These are phyloP conservation scores for Luehdorfia chinensis DNA, from an alignment of 1,140 invertebrate species.

Conservation along the genomic window DNA sequence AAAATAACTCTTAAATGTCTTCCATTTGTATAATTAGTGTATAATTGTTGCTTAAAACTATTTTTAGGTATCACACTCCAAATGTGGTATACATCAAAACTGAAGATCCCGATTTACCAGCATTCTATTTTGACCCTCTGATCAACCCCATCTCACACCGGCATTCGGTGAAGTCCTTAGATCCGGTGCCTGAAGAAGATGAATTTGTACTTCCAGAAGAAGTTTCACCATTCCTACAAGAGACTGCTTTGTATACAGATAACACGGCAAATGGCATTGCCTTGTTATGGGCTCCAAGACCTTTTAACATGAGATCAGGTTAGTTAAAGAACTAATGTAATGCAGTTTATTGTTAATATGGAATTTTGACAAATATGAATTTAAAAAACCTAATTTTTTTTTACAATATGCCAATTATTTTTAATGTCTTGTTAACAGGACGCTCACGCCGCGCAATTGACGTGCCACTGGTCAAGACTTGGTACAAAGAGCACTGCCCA, in stretches of 20 bases:
- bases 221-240: conserved; percentile 94
- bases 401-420: conserved; percentile 12
- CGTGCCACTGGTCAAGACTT: conserved; percentile 97
- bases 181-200: conserved; percentile 94
- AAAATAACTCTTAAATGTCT: too few species aligned
- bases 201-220: conserved; percentile 95
- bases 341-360: too few species aligned
- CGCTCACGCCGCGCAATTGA: conserved; percentile 94
- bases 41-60: conserved; percentile 9
- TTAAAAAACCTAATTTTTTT: neutral
- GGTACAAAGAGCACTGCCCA: conserved; percentile 99
- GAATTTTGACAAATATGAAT: neutral
- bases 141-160: conserved; percentile 99
- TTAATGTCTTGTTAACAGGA: conserved; percentile 64
- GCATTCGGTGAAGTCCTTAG: conserved; percentile 90
- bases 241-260: conserved; percentile 97
- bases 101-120: conserved; percentile 99
- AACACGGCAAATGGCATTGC: conserved; percentile 99
- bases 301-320: conserved; percentile 97
- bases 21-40: too few species aligned
- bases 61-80: conserved; percentile 96
- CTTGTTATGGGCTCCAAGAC: conserved; percentile 98
- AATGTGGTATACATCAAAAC: conserved; percentile 99
- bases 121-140: conserved; percentile 99
- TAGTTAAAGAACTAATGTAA: too few species aligned